Conservation (phyloP, 1,140 invertebrate species). For the Diachasmimorpha longicaudata region DNA sequence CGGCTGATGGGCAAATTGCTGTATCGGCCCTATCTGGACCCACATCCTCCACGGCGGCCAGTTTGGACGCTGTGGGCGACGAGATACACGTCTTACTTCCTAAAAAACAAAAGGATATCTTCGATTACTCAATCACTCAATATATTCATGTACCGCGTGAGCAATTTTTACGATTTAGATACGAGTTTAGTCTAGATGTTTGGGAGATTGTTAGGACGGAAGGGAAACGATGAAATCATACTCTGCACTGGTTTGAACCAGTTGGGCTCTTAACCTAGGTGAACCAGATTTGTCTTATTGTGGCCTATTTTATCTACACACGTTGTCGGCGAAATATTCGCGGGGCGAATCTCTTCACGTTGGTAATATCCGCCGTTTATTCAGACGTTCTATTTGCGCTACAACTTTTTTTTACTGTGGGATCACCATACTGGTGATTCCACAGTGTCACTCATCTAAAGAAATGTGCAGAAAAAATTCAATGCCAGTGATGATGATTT, state of each 20-base stretch:
- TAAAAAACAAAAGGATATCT: slow-evolving; percentile 20
- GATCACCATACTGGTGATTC: too few species aligned
- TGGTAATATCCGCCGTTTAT: not conserved
- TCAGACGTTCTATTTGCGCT: not conserved
- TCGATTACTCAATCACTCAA: not conserved
- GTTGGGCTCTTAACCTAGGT: not conserved
- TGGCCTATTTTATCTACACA: not conserved
- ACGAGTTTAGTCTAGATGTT: not conserved
- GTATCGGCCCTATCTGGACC: slow-evolving; percentile 62
- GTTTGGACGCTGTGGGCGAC: slow-evolving; percentile 63
- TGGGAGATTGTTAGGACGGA: not conserved
- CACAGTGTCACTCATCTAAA: too few species aligned
- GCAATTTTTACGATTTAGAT: too few species aligned
- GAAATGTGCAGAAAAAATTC: too few species aligned
- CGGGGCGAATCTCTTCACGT: too few species aligned
- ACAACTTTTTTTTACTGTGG: too few species aligned
- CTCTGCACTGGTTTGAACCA: not conserved
- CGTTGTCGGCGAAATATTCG: not conserved
- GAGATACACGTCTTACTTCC: slow-evolving; percentile 58
- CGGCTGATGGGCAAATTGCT: slow-evolving; percentile 44
- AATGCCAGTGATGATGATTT: too few species aligned
- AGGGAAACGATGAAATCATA: not conserved
- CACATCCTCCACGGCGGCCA: slow-evolving; percentile 67
- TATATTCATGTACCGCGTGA: not conserved
- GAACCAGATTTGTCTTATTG: not conserved